Base-by-base conservation (phyloP, 2,888 invertebrate species). In the Drosophila acutilabella region DNA sequence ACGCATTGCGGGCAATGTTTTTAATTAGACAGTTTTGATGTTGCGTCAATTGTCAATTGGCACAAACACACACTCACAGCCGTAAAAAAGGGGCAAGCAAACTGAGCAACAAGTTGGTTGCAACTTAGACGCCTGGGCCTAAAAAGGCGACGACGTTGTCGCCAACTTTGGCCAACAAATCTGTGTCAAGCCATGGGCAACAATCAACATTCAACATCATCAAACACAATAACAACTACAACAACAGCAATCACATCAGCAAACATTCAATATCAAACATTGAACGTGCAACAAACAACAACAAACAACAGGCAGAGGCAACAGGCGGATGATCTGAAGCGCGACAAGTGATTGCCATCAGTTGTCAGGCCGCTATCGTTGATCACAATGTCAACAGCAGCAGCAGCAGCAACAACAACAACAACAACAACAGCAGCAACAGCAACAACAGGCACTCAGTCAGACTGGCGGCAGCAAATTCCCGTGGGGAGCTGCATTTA, bases 401-500 rank as follows among this genome's bases (percentile, higher is more conserved):
- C 75, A 80, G 42, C 62, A 74, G 0, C 73, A 57, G 0, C 56
- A 59, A 0, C 64, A 60, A 14, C 62, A 72, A 13, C 69, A 64
- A 8, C 71, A 64, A 45, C 56, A 67, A 54, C 48, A 64, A 20
- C 62, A 74, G 0, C 73, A 57, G 0, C 56, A 59, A 0, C 64
- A 60, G n/a, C 64, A 72, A 13, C 69, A 67, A 54, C 48, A 64
- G 66, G 44, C 64, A 70, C 62, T 71, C 77, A 70, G 81, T 72
- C 79, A 66, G 80, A 82, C 78, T 77, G 83, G 74, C 86, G 74
- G 76, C 87, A 64, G 74, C 78, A 78, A 70, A 88, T 85, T 85
- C 85, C 85, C 85, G 87, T 88, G 85, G 85, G 89, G 88, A 85
- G 84, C 87, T 87, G 85, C 84, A 81, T 88, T 88, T 86, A 85